Percentiles rank a stretch among this genome's conserved stretches.
Conservation (phyloP, 2,888 invertebrate species). For the Thera britannica region DNA sequence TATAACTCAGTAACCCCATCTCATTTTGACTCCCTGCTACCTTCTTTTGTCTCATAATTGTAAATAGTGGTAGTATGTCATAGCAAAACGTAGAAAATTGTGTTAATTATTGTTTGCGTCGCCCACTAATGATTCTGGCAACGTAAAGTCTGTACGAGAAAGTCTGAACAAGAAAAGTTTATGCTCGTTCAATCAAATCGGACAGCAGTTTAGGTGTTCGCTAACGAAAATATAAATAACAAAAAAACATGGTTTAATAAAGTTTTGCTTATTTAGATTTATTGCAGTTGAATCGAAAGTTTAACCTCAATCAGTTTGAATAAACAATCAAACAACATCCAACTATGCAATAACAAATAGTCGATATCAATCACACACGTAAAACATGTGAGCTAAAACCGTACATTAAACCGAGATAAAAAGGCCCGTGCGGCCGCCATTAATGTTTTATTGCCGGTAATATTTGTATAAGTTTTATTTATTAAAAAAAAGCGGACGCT, state of each 20-base stretch:
- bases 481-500: constrained; percentile 71
- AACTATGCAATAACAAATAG: constrained; percentile 18
- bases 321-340: background rate
- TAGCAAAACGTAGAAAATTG: background rate
- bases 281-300: background rate
- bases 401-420: constrained; percentile 69
- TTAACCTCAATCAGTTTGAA: background rate
- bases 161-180: too few species aligned
- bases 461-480: constrained; percentile 75
- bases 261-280: too few species aligned
- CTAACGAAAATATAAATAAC: background rate
- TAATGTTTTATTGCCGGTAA: constrained; percentile 73
- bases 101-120: background rate
- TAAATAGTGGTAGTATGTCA: background rate
- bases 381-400: constrained; percentile 43
- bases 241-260: too few species aligned
- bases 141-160: background rate
- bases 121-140: constrained; percentile 1
- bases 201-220: background rate
- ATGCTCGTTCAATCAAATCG: background rate
- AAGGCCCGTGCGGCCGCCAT: constrained; percentile 53
- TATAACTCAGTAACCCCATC: too few species aligned
- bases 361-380: constrained; percentile 45
- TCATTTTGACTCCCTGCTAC: too few species aligned
- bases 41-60: too few species aligned